These are phyloP conservation scores for Mesitornis unicolor DNA, from an alignment of 2,113 vertebrate species.

Conservation along the genomic window DNA sequence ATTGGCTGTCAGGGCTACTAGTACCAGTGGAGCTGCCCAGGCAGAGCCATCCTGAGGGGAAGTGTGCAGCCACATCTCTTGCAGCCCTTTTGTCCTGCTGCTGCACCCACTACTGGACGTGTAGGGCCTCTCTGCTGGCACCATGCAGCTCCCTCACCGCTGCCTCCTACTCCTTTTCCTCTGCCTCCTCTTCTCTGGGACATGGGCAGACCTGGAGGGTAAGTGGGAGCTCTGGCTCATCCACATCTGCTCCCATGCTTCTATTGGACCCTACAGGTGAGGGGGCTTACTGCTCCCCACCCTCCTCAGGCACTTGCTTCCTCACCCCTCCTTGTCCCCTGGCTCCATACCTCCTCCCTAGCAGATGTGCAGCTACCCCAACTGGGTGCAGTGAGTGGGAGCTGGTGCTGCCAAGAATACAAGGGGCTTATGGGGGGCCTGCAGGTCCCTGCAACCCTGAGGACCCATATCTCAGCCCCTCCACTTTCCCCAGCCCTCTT, in stretches of 20 bases:
- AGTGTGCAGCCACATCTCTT: neutral
- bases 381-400: neutral
- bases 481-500: neutral
- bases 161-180: neutral
- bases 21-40: neutral
- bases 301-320: neutral
- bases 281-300: neutral
- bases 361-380: neutral
- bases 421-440: neutral
- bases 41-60: neutral
- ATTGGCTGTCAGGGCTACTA: neutral
- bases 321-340: neutral
- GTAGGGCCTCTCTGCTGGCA: neutral
- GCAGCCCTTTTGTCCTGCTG: neutral
- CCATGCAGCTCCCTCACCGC: neutral
- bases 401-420: neutral
- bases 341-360: neutral
- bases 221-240: neutral
- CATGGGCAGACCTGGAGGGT: neutral
- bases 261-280: rapidly evolving
- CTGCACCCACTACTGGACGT: neutral
- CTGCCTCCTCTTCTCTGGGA: neutral
- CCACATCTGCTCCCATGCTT: neutral
- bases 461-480: neutral
- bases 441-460: neutral